Base-by-base conservation (phyloP, 1,140 invertebrate species). In the Conopomorpha cramerella region DNA sequence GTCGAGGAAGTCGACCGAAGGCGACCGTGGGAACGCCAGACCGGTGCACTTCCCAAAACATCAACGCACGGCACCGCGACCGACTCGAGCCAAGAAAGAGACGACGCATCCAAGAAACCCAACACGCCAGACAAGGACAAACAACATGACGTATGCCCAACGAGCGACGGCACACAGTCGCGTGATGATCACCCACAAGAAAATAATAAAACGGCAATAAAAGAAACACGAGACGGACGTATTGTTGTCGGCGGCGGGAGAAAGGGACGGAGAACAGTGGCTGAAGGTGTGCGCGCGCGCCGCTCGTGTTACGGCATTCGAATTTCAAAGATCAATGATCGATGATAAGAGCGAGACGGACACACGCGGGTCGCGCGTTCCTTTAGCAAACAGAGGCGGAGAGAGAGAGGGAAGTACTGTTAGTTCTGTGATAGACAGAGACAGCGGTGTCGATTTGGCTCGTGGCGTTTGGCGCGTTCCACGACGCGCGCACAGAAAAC, bases 21-120 rank as follows among this genome's bases (percentile, higher is more conserved):
- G 70, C 64, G 66, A 76, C 71, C 71, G 71, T 76, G 71, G 71
- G 71, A 76, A 76, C 67, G 67, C 25, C 63, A 57, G 62, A 64
- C 71, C 67, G 67, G 67, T 76, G 71, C 71, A 76, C 67, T 76
- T 76, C 70, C 70, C 70, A 74, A 74, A 74, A 74, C 70, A 74
- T 74, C 70, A 60, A 63, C 68, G 70, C 67, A 72, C 65, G 67
- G 66, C 70, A 67, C 66, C 70, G 51, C 58, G 49, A 44, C 49
- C 55, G 64, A 70, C 70, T 60, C 65, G 67, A 65, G 65, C 71
- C 62, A 55, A 41, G 30, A 27, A 26, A 41, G 70, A 42, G 34
- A 58, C 57, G 59, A 73, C 11, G 23, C 51, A 49, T 32, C 58
- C 49, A 13, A 14, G n/a, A 26, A 25, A 15, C 26, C 31, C 19